These are phyloP conservation scores for Hylia prasina DNA, from an alignment of 2,113 vertebrate species.

Conservation along the genomic window DNA sequence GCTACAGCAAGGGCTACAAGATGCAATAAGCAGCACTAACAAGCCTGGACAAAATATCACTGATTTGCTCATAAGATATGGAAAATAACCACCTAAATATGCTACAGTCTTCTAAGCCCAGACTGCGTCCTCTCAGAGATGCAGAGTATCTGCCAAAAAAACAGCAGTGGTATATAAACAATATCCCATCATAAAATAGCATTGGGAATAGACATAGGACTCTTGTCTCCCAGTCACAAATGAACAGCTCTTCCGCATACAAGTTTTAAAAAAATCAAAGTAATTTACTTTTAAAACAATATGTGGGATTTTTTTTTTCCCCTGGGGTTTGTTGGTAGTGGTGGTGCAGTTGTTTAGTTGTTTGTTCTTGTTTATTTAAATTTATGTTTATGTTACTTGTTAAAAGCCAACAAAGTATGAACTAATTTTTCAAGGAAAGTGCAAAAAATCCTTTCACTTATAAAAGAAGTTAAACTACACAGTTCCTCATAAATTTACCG, in stretches of 20 bases:
- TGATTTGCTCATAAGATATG: background rate
- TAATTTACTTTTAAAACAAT: background rate
- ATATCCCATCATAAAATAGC: background rate
- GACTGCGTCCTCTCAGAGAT: background rate
- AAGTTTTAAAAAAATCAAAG: background rate
- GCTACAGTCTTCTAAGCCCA: background rate
- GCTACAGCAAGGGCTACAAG: background rate
- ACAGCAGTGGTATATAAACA: fast-evolving
- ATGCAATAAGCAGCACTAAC: background rate
- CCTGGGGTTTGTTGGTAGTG: background rate
- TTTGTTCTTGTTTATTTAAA: background rate
- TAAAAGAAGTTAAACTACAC: background rate
- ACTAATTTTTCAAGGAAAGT: background rate
- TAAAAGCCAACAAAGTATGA: background rate
- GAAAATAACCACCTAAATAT: background rate
- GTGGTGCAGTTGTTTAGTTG: background rate
- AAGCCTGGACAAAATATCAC: background rate
- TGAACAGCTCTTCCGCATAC: background rate
- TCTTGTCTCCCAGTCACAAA: background rate
- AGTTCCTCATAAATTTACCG: background rate
- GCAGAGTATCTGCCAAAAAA: background rate
- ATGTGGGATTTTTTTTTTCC: background rate
- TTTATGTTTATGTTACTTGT: background rate
- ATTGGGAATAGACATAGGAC: fast-evolving
- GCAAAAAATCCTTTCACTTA: background rate